Conservation (phyloP, 2,113 vertebrate genomes). For the Suncus etruscus region DNA sequence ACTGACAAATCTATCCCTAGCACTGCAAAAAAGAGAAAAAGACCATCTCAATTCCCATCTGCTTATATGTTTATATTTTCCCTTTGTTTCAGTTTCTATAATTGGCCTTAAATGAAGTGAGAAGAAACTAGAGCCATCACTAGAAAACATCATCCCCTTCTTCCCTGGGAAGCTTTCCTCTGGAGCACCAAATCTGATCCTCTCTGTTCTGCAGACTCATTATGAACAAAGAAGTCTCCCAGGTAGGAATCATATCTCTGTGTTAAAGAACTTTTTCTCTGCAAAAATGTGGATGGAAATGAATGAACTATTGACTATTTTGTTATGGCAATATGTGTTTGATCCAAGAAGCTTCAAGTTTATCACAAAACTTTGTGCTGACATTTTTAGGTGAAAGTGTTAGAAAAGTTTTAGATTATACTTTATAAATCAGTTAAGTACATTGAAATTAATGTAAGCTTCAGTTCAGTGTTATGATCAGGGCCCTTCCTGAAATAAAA, state of each 20-base stretch:
- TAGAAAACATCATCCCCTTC: constrained; percentile 18
- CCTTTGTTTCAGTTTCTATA: constrained; percentile 67
- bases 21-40: no score
- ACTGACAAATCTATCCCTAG: neutral
- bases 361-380: constrained; percentile 27
- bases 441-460: neutral
- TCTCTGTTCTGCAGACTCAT: constrained; percentile 73
- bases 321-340: constrained; percentile 41
- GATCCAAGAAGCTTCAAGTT: constrained; percentile 33
- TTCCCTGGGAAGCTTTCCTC: neutral
- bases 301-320: constrained; percentile 19
- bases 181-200: constrained; percentile 48
- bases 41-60: constrained; percentile 34
- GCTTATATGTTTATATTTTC: constrained; percentile 46
- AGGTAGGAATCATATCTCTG: constrained; percentile 66
- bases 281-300: neutral
- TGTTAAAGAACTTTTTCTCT: constrained; percentile 57
- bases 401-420: neutral
- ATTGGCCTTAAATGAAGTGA: constrained; percentile 64
- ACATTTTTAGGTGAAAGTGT: constrained; percentile 15
- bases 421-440: neutral
- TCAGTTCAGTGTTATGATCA: neutral
- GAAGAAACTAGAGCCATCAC: constrained; percentile 22
- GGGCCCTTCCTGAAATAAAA: constrained; percentile 6
- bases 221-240: constrained; percentile 81